Conservation (phyloP, 2,888 invertebrate species). For the Cancer borealis region DNA sequence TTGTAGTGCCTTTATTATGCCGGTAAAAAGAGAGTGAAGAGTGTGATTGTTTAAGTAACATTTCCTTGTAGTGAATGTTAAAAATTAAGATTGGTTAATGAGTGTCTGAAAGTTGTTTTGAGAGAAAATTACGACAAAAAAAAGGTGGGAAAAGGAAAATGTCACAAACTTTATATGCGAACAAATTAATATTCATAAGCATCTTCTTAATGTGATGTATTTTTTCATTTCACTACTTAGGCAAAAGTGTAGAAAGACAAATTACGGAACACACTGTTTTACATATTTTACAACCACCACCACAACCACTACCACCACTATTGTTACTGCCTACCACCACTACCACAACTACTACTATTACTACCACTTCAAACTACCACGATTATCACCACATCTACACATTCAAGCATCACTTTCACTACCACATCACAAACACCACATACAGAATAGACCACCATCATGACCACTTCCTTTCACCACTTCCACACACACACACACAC, state of each 20-base stretch:
- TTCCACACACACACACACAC: not conserved
- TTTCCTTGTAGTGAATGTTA: not conserved
- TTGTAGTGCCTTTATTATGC: not conserved
- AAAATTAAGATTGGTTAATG: not conserved
- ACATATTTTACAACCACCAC: not conserved
- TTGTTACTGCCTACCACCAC: not conserved
- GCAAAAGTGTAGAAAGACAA: not conserved
- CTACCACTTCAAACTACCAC: not conserved
- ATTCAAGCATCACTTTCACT: not conserved
- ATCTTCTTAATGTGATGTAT: not conserved
- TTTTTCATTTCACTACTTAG: not conserved
- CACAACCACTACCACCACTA: not conserved
- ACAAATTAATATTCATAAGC: conserved; percentile 11
- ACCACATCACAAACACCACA: not conserved
- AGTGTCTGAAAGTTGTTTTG: not conserved
- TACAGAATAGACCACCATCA: not conserved
- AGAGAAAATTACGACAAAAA: not conserved
- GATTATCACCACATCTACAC: not conserved
- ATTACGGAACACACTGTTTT: not conserved
- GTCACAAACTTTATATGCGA: not conserved
- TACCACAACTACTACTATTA: not conserved
- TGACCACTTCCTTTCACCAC: no score
- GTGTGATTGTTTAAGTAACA: conserved; percentile 37
- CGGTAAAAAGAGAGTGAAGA: not conserved
- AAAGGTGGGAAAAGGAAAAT: not conserved